phyloP scores from a whole-genome alignment of 2,888 invertebrate species.

The Lochmaea crataegi region DNA sequence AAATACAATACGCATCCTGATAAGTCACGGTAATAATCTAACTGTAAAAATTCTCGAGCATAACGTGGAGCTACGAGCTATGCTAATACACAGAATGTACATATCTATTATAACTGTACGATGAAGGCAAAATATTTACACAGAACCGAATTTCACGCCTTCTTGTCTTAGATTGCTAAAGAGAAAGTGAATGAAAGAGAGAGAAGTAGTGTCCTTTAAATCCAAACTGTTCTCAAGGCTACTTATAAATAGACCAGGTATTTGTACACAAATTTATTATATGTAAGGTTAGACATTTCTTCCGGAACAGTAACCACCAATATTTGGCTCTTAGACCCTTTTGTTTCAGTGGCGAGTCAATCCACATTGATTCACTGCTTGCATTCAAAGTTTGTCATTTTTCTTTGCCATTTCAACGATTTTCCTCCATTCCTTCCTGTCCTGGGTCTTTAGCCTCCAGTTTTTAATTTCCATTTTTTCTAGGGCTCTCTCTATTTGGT shows the following conservation, averaged over 20 bases:
- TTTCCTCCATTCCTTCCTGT: too few relatives aligned
- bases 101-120: constrained; percentile 12
- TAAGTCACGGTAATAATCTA: background rate
- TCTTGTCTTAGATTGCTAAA: constrained; percentile 36
- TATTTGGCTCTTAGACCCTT: too few relatives aligned
- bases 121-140: constrained; percentile 37
- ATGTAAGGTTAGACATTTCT: too few relatives aligned
- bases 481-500: too few relatives aligned
- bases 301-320: too few relatives aligned
- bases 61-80: background rate
- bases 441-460: too few relatives aligned
- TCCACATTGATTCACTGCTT: too few relatives aligned
- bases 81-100: background rate
- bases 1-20: too few relatives aligned
- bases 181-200: constrained; percentile 41
- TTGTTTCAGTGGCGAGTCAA: too few relatives aligned
- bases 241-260: constrained; percentile 6
- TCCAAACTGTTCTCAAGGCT: constrained; percentile 40
- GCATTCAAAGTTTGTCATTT: too few relatives aligned
- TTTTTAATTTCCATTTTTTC: too few relatives aligned
- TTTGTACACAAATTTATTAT: background rate
- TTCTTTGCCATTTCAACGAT: too few relatives aligned
- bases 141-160: constrained; percentile 43
- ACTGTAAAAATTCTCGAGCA: background rate
- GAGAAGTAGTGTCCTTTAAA: constrained; percentile 36